Evolutionary conservation across 2,113 vertebrate species (phyloP).

Genomic region (Lipophrys pholis): DNA sequence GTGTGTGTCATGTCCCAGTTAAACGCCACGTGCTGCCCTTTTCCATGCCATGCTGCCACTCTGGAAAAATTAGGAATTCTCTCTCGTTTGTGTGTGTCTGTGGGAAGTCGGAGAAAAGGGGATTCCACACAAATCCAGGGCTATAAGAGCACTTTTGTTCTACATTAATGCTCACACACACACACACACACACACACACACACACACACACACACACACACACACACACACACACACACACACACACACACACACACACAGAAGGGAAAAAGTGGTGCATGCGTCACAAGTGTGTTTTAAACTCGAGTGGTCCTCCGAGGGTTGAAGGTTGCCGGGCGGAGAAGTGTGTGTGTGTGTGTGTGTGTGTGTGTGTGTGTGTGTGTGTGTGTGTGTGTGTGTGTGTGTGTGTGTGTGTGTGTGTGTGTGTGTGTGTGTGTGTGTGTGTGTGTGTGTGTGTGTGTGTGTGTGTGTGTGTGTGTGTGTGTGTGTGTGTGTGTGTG

Average conservation of each 20-base stretch:
- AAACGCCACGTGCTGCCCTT: conserved; percentile 61
- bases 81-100: conserved; percentile 24
- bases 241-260: conserved; percentile 47
- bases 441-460: too few relatives aligned
- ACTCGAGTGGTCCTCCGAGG: conserved; percentile 60
- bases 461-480: conserved; percentile 27
- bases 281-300: conserved; percentile 67
- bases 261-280: conserved; percentile 64
- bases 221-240: conserved; percentile 1
- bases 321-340: conserved; percentile 70
- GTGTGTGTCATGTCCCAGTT: conserved; percentile 41
- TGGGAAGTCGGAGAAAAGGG: conserved; percentile 72
- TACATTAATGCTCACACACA: conserved; percentile 42
- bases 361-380: too few relatives aligned
- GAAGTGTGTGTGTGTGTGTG: conserved; percentile 31
- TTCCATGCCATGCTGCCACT: conserved; percentile 69
- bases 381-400: too few relatives aligned
- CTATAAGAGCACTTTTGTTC: conserved; percentile 72
- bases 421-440: too few relatives aligned
- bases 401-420: too few relatives aligned
- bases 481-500: conserved; percentile 2
- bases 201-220: conserved; percentile 30
- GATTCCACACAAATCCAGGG: conserved; percentile 57
- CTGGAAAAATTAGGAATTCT: conserved; percentile 68
- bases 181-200: conserved; percentile 42